phyloP scores from a whole-genome alignment of 2,113 vertebrate genomes.

The Bettongia penicillata region DNA sequence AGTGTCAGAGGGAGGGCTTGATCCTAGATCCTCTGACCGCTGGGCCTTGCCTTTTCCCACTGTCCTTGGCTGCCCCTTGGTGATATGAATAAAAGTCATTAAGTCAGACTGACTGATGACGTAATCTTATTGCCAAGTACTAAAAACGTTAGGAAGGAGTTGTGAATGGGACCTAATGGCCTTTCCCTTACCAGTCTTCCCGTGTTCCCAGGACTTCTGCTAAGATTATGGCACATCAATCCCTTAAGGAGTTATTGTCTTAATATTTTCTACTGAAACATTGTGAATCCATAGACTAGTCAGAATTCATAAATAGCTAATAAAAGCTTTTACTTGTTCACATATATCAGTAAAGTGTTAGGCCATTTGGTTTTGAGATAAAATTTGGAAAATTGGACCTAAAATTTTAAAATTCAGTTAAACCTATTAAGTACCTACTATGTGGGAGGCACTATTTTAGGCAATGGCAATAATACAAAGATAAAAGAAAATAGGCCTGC shows the following conservation, averaged over 20 bases:
- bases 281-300: background rate
- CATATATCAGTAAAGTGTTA: background rate
- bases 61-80: background rate
- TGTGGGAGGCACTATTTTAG: background rate
- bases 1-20: background rate
- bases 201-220: background rate
- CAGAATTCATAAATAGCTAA: background rate
- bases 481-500: background rate
- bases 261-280: background rate
- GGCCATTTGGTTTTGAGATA: background rate
- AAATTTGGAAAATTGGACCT: background rate
- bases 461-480: background rate
- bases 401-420: background rate
- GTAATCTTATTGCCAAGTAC: background rate
- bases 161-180: background rate
- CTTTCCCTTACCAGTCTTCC: background rate
- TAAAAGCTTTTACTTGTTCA: background rate
- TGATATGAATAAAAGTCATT: background rate
- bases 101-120: background rate
- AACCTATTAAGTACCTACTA: background rate
- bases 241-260: background rate
- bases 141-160: background rate
- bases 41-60: background rate
- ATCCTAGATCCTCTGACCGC: background rate
- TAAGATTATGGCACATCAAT: background rate